Evolutionary conservation across 2,113 vertebrate genomes (phyloP).

Genomic region (Malurus cyaneus): DNA sequence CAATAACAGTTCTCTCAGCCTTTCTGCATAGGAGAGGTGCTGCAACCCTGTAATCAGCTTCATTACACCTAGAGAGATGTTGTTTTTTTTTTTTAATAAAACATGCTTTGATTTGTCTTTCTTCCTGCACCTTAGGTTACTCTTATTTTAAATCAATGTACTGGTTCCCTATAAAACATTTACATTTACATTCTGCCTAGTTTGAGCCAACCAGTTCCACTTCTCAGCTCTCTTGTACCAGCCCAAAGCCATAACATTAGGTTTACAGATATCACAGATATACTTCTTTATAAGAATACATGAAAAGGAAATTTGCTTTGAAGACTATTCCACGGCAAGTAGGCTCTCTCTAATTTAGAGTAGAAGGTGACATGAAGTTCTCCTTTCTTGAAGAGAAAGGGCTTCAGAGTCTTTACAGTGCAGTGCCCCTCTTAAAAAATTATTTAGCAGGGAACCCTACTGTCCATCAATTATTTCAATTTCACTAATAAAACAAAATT

Average conservation of each 20-base stretch:
- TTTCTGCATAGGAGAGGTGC: background rate
- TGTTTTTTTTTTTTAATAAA: background rate
- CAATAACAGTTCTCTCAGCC: background rate
- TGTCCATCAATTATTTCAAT: conserved; percentile 11
- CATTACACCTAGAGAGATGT: background rate
- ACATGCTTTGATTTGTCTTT: background rate
- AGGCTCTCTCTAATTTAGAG: background rate
- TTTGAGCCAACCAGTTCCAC: background rate
- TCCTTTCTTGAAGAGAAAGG: background rate
- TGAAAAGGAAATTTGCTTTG: background rate
- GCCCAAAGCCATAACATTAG: background rate
- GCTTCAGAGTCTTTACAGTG: background rate
- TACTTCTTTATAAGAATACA: background rate
- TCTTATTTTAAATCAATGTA: background rate
- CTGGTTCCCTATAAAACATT: background rate
- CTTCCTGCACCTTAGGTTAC: background rate
- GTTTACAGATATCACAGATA: background rate
- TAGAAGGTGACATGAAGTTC: background rate
- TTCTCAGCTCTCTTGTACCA: background rate
- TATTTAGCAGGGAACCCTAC: conserved; percentile 6
- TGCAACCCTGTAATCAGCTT: background rate
- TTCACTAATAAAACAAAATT: background rate
- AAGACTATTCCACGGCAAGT: background rate
- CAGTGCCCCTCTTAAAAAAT: conserved; percentile 22
- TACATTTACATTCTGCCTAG: background rate